Evolutionary conservation across 2,113 vertebrate species (phyloP), one percentile per base, ranked within the genome.

Genomic region (Psilopogon haemacephalus): DNA sequence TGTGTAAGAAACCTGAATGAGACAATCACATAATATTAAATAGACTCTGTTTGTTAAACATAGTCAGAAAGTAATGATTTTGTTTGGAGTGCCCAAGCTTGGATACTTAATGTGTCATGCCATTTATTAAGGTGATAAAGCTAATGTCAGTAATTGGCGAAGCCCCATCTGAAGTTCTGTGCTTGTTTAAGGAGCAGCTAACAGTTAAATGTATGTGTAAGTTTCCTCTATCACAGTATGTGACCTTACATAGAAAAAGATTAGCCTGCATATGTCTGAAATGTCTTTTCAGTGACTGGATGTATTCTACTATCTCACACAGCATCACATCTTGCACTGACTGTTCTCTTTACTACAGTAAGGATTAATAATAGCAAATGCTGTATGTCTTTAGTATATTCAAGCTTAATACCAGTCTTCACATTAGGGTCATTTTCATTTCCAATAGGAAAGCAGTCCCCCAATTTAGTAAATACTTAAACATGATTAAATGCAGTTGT

Each of bases 31-130:
- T 62, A 54, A 67, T 70, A 48, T 71, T 71, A 84, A 86, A 71
- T 38, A 71, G 78, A 15, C 20, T n/a, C 33, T 44, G 27, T 86
- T 83, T 86, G 78, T 19, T 52, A 63, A 40, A 17, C 70, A 48
- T 35, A 75, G 58, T 76, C 46, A 63, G 69, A 67, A 82, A 28
- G 63, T 75, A 79, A 76, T 79, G 32, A 75, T 68, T 71, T 71
- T 24, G 73, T 94, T 94, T 87, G 69, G 84, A 80, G 64, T 76
- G 78, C 54, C 73, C 40, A 68, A 80, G 15, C 73, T 84, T 84
- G 75, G 78, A 58, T 80, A 40, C 40, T 54, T 76, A 52, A n/a
- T 67, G 54, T 80, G 32, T 63, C 64, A 2, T 84, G 86, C 69
- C 44, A 77, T 86, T 89, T 90, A 80, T 90, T 79, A 84, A 71